phyloP scores from a whole-genome alignment of 2,797 vertebrate genomes.

The Tympanoctomys barrerae region DNA sequence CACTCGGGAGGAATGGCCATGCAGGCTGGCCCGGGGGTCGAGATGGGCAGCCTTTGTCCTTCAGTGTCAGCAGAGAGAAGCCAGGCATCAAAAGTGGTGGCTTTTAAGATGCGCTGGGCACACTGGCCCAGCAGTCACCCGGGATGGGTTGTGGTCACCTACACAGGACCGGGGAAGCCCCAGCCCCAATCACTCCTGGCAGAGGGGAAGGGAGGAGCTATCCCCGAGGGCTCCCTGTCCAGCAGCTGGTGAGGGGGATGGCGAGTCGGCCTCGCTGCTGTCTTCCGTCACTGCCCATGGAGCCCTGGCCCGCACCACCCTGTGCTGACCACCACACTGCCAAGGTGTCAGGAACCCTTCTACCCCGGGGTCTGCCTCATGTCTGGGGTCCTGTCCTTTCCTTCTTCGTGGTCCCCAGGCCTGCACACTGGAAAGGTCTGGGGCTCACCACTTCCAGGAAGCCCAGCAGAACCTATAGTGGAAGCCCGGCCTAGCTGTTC shows the following conservation, averaged over 20 bases:
- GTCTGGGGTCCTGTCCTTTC: no score
- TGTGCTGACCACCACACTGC: no score
- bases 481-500: no score
- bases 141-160: not conserved
- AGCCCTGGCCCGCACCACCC: not conserved
- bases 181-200: not conserved
- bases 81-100: no score
- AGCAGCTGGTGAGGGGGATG: accelerated
- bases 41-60: not conserved
- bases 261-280: not conserved
- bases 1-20: not conserved
- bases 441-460: no score
- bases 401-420: no score
- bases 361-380: no score
- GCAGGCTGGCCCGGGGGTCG: no score
- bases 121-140: accelerated
- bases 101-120: not conserved
- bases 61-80: not conserved
- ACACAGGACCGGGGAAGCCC: not conserved
- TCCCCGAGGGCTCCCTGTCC: accelerated
- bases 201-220: accelerated
- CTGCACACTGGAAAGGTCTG: no score
- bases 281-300: no score
- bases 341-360: no score
- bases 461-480: no score